Evolutionary conservation across 2,797 vertebrate genomes (phyloP).

Genomic region (Arremon aurantiirostris): DNA sequence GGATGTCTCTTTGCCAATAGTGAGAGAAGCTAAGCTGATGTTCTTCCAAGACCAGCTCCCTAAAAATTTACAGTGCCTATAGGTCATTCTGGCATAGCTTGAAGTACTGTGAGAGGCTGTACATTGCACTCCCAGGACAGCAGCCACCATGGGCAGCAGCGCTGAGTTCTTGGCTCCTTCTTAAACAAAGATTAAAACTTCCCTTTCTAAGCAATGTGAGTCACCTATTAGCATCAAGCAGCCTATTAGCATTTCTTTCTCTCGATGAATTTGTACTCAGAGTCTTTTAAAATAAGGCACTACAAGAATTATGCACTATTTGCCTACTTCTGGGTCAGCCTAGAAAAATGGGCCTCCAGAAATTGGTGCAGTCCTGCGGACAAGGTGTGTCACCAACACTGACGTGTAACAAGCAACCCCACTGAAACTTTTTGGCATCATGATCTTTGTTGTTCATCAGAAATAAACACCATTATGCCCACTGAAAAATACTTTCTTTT

Average conservation of each 20-base stretch:
- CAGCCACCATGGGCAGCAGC: neutral
- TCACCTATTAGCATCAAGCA: neutral
- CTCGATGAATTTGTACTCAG: neutral
- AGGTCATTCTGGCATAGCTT: neutral
- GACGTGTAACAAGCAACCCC: neutral
- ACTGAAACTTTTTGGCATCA: neutral
- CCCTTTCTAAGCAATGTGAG: neutral
- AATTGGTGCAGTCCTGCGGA: neutral
- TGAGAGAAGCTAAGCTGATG: neutral
- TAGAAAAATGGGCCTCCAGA: neutral
- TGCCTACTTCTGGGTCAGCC: neutral
- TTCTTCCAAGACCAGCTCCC: neutral
- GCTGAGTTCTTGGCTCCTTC: fast-evolving
- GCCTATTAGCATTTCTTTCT: neutral
- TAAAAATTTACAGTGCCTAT: neutral
- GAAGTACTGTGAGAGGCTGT: neutral
- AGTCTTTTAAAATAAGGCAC: neutral
- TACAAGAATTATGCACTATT: neutral
- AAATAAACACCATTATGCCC: neutral
- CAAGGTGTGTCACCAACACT: neutral
- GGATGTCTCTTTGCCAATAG: neutral
- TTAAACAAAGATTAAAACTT: neutral
- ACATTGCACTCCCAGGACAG: neutral
- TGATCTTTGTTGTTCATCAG: neutral
- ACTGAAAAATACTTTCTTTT: neutral